Percentiles rank a stretch among this genome's conserved stretches.
Evolutionary conservation across 2,113 vertebrate genomes (phyloP).

Genomic region (Phrynosoma platyrhinos): DNA sequence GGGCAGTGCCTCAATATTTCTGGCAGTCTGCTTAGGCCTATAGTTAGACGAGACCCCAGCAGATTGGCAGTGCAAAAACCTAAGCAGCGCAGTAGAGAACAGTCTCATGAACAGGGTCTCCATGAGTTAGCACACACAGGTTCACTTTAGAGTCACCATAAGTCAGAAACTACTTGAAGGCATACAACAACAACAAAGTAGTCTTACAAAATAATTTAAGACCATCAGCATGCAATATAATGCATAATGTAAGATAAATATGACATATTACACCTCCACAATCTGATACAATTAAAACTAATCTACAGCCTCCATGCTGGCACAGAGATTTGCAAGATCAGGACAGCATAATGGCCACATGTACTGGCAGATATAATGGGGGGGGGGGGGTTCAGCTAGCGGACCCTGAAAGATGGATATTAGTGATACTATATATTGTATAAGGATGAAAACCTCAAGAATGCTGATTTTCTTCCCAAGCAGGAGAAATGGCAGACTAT

Average conservation of each 20-base stretch:
- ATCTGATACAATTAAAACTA: not conserved
- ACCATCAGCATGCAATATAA: not conserved
- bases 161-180: no score
- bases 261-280: not conserved
- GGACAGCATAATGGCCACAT: not conserved
- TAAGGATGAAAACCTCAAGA: not conserved
- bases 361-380: no score
- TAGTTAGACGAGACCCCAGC: no score
- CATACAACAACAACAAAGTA: no score
- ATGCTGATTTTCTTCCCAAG: not conserved
- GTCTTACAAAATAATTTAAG: not conserved
- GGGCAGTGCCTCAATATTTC: no score
- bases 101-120: no score
- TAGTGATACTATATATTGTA: not conserved
- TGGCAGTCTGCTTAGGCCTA: no score
- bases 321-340: constrained; percentile 5
- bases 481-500: constrained; percentile 4
- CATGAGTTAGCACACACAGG: no score
- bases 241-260: not conserved
- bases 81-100: no score
- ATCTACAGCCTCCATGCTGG: not conserved
- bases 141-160: no score
- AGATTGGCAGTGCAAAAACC: no score
- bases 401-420: not conserved
- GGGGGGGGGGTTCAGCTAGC: no score